Conservation (phyloP, 2,113 vertebrate species). For the Cygnus atratus region DNA sequence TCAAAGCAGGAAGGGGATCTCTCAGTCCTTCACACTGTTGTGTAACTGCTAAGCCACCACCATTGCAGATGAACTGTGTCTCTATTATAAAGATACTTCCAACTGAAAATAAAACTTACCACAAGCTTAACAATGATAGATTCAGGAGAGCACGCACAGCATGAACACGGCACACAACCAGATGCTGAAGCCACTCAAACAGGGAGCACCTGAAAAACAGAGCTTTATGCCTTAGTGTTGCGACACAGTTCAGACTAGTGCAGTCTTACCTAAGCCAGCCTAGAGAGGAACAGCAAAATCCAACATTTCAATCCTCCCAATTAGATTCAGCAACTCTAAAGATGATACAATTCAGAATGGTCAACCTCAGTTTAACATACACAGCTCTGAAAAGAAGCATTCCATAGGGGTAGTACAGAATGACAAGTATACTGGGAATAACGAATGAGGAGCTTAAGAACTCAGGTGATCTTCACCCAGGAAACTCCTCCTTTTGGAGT, state of each 20-base stretch:
- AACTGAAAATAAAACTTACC: not conserved
- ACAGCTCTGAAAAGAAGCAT: not conserved
- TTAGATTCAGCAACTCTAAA: not conserved
- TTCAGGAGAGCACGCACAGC: conserved; percentile 3
- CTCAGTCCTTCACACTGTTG: not conserved
- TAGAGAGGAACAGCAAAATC: not conserved
- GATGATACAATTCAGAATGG: not conserved
- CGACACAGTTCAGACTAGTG: not conserved
- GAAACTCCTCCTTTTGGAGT: not conserved
- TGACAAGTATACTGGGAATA: not conserved
- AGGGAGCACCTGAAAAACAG: conserved; percentile 44
- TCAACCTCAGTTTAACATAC: not conserved
- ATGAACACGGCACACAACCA: conserved; percentile 12
- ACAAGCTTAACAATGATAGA: not conserved
- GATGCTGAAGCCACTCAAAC: not conserved
- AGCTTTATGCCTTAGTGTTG: not conserved
- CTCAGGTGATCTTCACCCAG: not conserved
- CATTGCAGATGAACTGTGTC: not conserved
- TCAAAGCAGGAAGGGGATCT: not conserved
- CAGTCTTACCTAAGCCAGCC: not conserved
- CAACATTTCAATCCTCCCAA: not conserved
- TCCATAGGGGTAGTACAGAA: not conserved
- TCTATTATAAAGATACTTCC: not conserved
- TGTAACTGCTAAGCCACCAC: not conserved
- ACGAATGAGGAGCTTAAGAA: not conserved